phyloP scores from a whole-genome alignment of 1,140 invertebrate genomes.

The Calephelis nemesis region DNA sequence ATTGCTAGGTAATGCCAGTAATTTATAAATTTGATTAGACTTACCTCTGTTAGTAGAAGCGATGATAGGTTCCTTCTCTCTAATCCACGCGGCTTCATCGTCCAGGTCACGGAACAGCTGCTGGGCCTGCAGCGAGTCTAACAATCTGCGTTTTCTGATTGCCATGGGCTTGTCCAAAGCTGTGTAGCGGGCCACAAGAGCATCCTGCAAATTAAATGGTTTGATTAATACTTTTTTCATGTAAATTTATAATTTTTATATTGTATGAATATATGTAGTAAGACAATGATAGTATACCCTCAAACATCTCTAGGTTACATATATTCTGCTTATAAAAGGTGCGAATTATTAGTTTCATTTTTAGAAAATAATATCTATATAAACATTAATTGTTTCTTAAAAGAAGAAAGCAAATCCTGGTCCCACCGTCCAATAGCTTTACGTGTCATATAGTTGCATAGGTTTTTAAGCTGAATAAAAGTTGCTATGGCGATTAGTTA shows the following conservation, averaged over 20 bases:
- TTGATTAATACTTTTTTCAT: too few species aligned
- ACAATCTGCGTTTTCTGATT: constrained; percentile 91
- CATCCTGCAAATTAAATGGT: constrained; percentile 72
- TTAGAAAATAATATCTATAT: too few species aligned
- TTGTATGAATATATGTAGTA: constrained; percentile 12
- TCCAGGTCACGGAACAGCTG: constrained; percentile 98
- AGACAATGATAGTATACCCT: too few species aligned
- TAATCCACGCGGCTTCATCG: constrained; percentile 99
- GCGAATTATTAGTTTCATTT: too few species aligned
- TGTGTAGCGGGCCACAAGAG: constrained; percentile 88
- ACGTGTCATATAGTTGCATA: too few species aligned
- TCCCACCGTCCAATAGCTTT: too few species aligned
- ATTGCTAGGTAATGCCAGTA: neutral
- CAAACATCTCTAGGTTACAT: too few species aligned
- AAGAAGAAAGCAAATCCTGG: too few species aligned
- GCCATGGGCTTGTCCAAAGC: constrained; percentile 93
- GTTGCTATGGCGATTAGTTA: too few species aligned
- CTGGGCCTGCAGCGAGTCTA: constrained; percentile 96
- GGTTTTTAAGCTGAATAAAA: too few species aligned
- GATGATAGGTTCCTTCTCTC: constrained; percentile 99
- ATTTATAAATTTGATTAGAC: neutral
- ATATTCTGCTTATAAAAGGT: too few species aligned
- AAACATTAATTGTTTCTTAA: too few species aligned
- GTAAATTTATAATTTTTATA: neutral
- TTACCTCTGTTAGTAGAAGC: constrained; percentile 96